phyloP scores from a whole-genome alignment of 2,113 vertebrate genomes.

The Erythrocercus mccallii region DNA sequence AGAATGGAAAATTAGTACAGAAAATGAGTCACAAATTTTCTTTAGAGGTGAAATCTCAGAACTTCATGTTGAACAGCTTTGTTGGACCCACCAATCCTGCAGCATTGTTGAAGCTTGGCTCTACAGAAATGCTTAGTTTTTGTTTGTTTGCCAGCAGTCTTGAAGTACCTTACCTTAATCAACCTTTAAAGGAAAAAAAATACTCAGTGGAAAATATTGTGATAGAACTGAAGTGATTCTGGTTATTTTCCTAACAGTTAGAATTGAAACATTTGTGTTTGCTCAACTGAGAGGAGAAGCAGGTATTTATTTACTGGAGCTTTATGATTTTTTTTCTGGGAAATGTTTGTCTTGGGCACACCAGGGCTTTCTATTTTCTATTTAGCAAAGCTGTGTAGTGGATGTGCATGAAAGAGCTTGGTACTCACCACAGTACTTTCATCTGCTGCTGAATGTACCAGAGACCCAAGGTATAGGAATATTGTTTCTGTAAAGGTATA shows the following conservation, averaged over 20 bases:
- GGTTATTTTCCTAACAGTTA: background rate
- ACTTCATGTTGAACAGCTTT: background rate
- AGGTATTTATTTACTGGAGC: background rate
- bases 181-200: background rate
- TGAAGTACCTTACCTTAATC: background rate
- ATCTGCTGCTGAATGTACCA: background rate
- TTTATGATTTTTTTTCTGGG: background rate
- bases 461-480: background rate
- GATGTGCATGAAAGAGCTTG: background rate
- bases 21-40: slow-evolving; percentile 31
- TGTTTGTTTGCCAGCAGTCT: background rate
- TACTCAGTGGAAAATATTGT: background rate
- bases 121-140: background rate
- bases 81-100: background rate
- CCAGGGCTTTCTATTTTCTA: background rate
- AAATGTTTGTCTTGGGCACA: background rate
- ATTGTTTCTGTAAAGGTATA: background rate
- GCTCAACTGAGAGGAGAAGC: background rate
- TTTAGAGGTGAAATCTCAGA: background rate
- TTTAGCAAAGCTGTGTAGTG: background rate
- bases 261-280: background rate
- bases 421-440: background rate
- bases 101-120: background rate
- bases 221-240: background rate
- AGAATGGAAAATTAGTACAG: background rate